Percentiles rank a stretch among this genome's conserved stretches.
Evolutionary conservation across 2,797 vertebrate genomes (phyloP).

Genomic region (Caiman crocodilus): DNA sequence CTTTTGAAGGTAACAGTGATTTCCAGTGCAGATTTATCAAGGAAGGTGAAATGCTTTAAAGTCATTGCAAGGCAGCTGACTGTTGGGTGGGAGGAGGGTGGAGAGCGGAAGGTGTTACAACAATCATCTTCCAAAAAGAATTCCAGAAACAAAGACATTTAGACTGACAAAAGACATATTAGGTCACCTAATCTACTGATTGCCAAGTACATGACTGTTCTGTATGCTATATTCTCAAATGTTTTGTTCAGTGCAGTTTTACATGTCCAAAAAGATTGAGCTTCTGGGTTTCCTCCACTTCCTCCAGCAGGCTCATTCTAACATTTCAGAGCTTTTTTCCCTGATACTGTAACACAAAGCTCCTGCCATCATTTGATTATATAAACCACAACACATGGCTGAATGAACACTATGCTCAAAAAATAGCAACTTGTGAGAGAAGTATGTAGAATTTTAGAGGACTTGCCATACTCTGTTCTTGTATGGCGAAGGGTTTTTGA

Average conservation of each 20-base stretch:
- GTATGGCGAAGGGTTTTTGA: too few relatives aligned
- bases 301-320: slow-evolving; percentile 32
- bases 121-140: background rate
- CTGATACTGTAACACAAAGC: slow-evolving; percentile 22
- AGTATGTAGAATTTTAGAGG: slow-evolving; percentile 33
- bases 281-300: slow-evolving; percentile 2
- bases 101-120: background rate
- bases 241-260: background rate
- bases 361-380: slow-evolving; percentile 41
- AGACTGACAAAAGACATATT: background rate
- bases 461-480: background rate
- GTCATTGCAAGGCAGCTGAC: background rate
- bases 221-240: background rate
- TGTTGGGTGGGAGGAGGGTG: background rate
- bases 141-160: background rate
- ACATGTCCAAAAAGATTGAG: slow-evolving; percentile 1
- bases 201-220: background rate
- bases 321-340: slow-evolving; percentile 37
- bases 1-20: background rate
- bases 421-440: slow-evolving; percentile 38
- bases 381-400: slow-evolving; percentile 67
- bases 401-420: slow-evolving; percentile 44
- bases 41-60: slow-evolving; percentile 5
- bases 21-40: slow-evolving; percentile 48
- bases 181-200: background rate